phyloP scores from a whole-genome alignment of 2,113 vertebrate species.

The Echinops telfairi region DNA sequence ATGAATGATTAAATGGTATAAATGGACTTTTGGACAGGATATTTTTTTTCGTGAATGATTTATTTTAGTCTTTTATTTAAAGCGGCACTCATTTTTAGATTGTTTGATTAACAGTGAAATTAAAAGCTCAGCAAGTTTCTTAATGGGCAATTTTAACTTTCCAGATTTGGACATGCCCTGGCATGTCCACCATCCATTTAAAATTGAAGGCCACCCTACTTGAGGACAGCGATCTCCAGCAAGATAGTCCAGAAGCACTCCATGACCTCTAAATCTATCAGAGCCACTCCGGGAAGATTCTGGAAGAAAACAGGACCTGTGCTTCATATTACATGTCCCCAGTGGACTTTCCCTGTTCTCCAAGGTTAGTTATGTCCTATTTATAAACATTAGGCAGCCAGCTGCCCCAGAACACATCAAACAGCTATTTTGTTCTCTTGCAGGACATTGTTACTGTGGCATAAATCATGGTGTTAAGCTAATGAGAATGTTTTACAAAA shows the following conservation, averaged over 20 bases:
- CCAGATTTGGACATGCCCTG: slow-evolving; percentile 55
- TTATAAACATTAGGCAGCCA: slow-evolving; percentile 46
- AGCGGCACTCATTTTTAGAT: slow-evolving; percentile 75
- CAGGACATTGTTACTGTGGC: background rate
- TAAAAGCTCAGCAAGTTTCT: slow-evolving; percentile 70
- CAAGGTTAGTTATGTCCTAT: slow-evolving; percentile 17
- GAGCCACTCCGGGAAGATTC: background rate
- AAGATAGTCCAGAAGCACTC: background rate
- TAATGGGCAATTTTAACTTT: slow-evolving; percentile 65
- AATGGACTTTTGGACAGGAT: background rate
- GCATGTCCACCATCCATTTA: background rate
- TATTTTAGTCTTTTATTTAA: slow-evolving; percentile 77
- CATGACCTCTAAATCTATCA: slow-evolving; percentile 1
- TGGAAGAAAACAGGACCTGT: background rate
- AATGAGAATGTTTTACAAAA: background rate
- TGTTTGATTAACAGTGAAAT: slow-evolving; percentile 73
- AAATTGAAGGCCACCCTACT: slow-evolving; percentile 16
- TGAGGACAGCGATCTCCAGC: slow-evolving; percentile 1
- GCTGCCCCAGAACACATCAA: slow-evolving; percentile 26
- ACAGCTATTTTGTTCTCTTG: slow-evolving; percentile 27
- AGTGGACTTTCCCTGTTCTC: background rate
- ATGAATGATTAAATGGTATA: slow-evolving; percentile 28
- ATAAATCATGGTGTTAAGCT: slow-evolving; percentile 12
- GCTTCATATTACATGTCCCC: background rate
- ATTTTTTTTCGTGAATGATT: slow-evolving; percentile 53